Evolutionary conservation across 2,797 vertebrate species (phyloP), one percentile per base, ranked within the genome.

Genomic region (Mormyrops boulengeri): DNA sequence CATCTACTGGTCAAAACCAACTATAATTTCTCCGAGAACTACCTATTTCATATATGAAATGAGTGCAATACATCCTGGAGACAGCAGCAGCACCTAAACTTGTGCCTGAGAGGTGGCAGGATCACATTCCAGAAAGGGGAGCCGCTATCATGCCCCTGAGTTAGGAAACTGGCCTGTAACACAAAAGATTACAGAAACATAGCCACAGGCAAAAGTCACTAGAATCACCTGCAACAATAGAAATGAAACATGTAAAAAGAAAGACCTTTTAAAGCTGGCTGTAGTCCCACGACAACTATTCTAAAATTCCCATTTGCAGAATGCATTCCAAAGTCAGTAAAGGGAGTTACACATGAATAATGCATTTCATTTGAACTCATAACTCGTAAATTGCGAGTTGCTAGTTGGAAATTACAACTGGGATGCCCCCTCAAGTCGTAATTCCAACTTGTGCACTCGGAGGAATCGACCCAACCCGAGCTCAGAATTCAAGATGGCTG

Each of bases 1-100:
- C 93, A 93, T 91, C 95, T 95, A 93, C 93, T 94, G 95, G 92
- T 85, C 9, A 85, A 14, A 85, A 49, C 4, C 44, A n/a, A 22
- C 22, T 49, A 17, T 11, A 30, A 49, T 85, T 52, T 85, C 34
- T 85, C 73, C 2, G 38, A 80, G 38, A 80, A 80, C 17, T n/a
- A 80, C 38, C 38, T 0, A 44, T 2, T 44, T 44, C 38, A 44
- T 41, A 41, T 44, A 44, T 44, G 38, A 80, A 44, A 80, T n/a
- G 38, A 38, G 73, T n/a, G 73, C 38, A 44, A 80, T 44, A 44
- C 14, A 9, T 19, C 73, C 38, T 41, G 1, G 5, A n/a, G 38
- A 44, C 73, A 80, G 34, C 7, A 44, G 73, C 38, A 44, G 17
- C 73, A 80, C 34, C 73, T 41, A 44, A 8, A 44, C 17, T 19